Evolutionary conservation across 2,888 invertebrate species (phyloP).

Genomic region (Globia sparganii): DNA sequence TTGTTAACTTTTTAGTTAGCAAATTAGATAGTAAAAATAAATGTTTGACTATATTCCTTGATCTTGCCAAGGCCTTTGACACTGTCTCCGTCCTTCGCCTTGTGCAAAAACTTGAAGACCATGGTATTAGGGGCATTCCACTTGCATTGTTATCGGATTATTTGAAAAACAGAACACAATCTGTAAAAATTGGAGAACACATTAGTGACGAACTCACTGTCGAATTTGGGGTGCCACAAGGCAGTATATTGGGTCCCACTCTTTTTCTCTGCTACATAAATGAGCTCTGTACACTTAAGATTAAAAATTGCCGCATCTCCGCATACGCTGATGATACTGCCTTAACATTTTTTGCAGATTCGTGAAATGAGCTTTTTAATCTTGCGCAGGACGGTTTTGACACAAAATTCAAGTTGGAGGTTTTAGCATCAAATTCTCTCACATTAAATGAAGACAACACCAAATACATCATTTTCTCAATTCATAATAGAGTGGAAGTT

Average conservation of each 20-base stretch:
- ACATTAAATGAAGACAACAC: constrained; percentile 1
- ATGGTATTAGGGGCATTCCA: no score
- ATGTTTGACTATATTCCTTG: no score
- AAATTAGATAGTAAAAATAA: no score
- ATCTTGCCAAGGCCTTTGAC: no score
- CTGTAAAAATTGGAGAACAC: background rate
- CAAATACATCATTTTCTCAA: background rate
- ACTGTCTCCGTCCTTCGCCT: no score
- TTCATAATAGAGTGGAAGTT: no score
- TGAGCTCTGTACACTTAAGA: background rate
- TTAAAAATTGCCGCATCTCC: constrained; percentile 6
- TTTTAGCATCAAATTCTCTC: constrained; percentile 4
- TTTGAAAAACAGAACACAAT: constrained; percentile 2
- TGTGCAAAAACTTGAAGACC: no score
- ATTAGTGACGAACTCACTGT: constrained; percentile 8
- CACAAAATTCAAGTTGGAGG: no score
- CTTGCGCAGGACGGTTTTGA: constrained; percentile 9
- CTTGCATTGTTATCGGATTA: no score
- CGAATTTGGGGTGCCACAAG: background rate
- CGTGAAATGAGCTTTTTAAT: constrained; percentile 3
- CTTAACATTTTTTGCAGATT: constrained; percentile 8
- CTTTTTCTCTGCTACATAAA: constrained; percentile 21
- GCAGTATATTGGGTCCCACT: constrained; percentile 13
- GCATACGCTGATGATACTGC: constrained; percentile 11
- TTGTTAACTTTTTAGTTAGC: no score